phyloP scores from a whole-genome alignment of 2,888 invertebrate species.

The Leptopterna dolabrata region DNA sequence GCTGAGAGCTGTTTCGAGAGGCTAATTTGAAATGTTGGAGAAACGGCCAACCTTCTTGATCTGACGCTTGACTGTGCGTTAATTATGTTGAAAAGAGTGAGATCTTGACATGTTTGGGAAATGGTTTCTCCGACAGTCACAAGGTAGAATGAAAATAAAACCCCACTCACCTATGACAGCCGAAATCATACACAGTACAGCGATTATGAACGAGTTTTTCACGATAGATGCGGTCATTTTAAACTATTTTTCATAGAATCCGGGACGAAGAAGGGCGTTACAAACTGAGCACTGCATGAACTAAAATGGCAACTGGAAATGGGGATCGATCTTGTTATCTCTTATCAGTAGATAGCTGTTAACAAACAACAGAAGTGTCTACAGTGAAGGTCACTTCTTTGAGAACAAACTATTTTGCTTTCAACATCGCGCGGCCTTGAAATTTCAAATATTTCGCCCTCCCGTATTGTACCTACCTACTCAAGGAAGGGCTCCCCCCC shows the following conservation, averaged over 20 bases:
- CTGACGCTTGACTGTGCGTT: no score
- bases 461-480: no score
- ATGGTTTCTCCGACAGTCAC: not conserved
- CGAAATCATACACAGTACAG: not conserved
- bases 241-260: not conserved
- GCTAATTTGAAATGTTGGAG: no score
- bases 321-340: constrained; percentile 23
- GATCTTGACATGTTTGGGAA: no score
- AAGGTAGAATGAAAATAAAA: not conserved
- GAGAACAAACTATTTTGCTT: no score
- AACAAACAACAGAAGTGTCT: not conserved
- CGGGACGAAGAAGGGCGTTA: not conserved
- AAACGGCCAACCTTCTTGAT: no score
- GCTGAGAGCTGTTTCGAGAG: no score
- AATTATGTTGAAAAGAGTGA: no score
- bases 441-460: no score
- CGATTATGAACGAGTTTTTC: not conserved
- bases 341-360: constrained; percentile 13
- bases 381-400: not conserved
- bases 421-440: no score
- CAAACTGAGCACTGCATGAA: not conserved
- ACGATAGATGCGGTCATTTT: not conserved
- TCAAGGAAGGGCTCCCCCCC: no score
- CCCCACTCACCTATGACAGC: not conserved
- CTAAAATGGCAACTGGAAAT: constrained; percentile 24